phyloP scores from a whole-genome alignment of 2,888 invertebrate species.

The Cylloceria caligata region DNA sequence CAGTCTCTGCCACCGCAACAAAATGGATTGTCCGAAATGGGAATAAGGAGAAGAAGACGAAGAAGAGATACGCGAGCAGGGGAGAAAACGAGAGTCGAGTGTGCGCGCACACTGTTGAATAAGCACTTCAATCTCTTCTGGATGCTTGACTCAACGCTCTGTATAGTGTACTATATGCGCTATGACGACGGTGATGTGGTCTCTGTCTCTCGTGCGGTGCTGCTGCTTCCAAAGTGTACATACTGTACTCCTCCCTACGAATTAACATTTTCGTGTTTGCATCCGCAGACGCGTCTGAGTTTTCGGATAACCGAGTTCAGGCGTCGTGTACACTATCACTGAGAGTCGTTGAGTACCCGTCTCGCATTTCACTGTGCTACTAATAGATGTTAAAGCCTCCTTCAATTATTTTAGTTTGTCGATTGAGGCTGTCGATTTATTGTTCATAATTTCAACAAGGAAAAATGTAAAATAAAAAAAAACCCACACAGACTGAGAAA shows the following conservation, averaged over 20 bases:
- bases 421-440: neutral
- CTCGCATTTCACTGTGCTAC: constrained; percentile 51
- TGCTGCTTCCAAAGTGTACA: constrained; percentile 17
- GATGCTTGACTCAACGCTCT: constrained; percentile 73
- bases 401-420: constrained; percentile 20
- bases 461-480: too few relatives aligned
- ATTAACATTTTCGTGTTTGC: constrained; percentile 70
- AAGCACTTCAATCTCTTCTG: constrained; percentile 79
- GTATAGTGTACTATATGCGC: constrained; percentile 36
- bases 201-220: constrained; percentile 43
- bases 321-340: constrained; percentile 49
- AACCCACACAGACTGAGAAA: too few relatives aligned
- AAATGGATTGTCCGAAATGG: constrained; percentile 39
- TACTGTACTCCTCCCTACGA: constrained; percentile 43
- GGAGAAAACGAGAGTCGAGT: constrained; percentile 69
- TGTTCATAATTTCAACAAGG: neutral
- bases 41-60: constrained; percentile 20
- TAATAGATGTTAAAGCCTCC: constrained; percentile 21
- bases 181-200: constrained; percentile 32
- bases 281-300: constrained; percentile 52
- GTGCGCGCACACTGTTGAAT: constrained; percentile 76
- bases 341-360: constrained; percentile 42
- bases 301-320: constrained; percentile 47
- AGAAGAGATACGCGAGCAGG: constrained; percentile 37
- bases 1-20: constrained; percentile 37